Percentiles rank a stretch among this genome's conserved stretches.
These are phyloP conservation scores for Scaptomyza polygonia DNA, from an alignment of 2,888 invertebrate genomes.

Conservation along the genomic window DNA sequence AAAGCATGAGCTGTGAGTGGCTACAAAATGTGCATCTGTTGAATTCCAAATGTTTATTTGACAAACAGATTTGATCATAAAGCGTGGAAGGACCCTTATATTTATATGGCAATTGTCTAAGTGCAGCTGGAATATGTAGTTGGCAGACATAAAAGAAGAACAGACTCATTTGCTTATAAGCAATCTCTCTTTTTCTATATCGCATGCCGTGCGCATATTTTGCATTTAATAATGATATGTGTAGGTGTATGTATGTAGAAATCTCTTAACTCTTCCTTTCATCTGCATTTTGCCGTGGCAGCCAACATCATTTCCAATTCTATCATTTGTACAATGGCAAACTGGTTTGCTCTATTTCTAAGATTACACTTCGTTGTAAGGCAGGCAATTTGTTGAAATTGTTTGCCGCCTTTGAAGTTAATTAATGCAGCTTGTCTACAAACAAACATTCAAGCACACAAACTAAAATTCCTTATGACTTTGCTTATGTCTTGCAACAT, in stretches of 20 bases:
- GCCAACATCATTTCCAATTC: conserved; percentile 45
- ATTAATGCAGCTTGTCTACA: conserved; percentile 48
- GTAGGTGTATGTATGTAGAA: background rate
- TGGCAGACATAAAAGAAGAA: background rate
- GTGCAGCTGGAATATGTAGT: conserved; percentile 25
- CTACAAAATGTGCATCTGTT: conserved; percentile 21
- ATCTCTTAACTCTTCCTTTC: conserved; percentile 20
- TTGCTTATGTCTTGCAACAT: conserved; percentile 16
- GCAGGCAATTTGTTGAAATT: conserved; percentile 43
- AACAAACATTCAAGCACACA: conserved; percentile 1
- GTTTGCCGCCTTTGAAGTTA: conserved; percentile 40
- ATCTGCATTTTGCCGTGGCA: conserved; percentile 21
- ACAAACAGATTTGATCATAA: conserved; percentile 12
- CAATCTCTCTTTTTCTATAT: background rate
- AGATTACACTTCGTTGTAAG: background rate
- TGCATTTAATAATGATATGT: conserved; percentile 32
- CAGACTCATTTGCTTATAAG: conserved; percentile 19
- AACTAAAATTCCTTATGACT: conserved; percentile 11
- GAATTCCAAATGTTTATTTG: conserved; percentile 10
- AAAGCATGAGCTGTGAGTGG: conserved; percentile 18
- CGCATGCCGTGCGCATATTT: conserved; percentile 10
- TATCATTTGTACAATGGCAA: conserved; percentile 21
- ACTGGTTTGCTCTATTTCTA: background rate
- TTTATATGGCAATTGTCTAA: conserved; percentile 14
- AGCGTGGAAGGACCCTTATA: background rate